Percentiles rank a stretch among this genome's conserved stretches.
phyloP scores from a whole-genome alignment of 2,888 invertebrate genomes.

The Tenthredo amoena region DNA sequence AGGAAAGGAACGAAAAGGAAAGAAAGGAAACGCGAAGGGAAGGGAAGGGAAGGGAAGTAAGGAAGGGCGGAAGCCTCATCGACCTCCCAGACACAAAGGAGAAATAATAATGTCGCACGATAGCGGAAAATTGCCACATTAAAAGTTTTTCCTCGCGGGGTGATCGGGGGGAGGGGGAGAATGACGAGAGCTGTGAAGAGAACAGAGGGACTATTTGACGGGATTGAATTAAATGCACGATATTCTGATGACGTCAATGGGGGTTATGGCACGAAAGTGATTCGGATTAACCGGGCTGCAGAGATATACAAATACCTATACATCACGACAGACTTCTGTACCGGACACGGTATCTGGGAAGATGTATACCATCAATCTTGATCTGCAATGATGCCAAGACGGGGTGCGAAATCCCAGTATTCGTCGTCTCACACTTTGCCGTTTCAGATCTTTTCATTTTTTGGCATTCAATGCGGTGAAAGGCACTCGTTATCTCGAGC shows the following conservation, averaged over 20 bases:
- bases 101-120: constrained; percentile 53
- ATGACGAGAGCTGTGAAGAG: not conserved
- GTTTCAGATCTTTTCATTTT: no score
- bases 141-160: constrained; percentile 51
- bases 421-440: not conserved
- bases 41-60: not conserved
- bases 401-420: not conserved
- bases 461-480: no score
- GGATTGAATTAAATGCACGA: constrained; percentile 33
- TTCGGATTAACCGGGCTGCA: not conserved
- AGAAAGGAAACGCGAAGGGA: not conserved
- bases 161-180: not conserved
- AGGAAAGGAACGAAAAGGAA: not conserved
- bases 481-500: no score
- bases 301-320: not conserved
- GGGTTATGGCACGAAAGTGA: constrained; percentile 26
- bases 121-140: constrained; percentile 55
- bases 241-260: constrained; percentile 34
- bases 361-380: not conserved
- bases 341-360: not conserved
- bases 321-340: not conserved
- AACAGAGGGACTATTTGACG: not conserved
- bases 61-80: constrained; percentile 41
- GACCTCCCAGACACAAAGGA: constrained; percentile 49
- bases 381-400: not conserved